Evolutionary conservation across 2,113 vertebrate species (phyloP).

Genomic region (Lepus timidus): DNA sequence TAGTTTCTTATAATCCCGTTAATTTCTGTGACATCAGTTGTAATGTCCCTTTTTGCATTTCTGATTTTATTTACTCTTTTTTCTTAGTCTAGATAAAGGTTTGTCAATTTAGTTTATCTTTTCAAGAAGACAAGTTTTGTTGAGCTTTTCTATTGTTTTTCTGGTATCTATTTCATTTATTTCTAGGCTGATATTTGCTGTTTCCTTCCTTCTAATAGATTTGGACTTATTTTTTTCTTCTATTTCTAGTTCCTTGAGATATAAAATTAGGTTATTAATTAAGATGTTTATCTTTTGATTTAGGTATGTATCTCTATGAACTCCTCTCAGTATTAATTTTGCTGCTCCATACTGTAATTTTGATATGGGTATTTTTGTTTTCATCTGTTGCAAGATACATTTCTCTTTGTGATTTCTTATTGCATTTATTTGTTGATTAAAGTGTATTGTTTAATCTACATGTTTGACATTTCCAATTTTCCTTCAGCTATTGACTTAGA

Average conservation of each 20-base stretch:
- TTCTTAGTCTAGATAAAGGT: neutral
- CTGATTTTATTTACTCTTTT: neutral
- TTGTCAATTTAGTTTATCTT: neutral
- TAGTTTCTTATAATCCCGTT: neutral
- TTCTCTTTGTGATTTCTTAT: neutral
- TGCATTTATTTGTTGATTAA: neutral
- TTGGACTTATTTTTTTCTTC: neutral
- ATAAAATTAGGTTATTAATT: neutral
- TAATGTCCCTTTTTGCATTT: neutral
- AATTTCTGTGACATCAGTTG: neutral
- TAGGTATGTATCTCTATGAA: neutral
- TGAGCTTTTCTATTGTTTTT: neutral
- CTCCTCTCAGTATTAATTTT: neutral
- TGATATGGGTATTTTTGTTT: neutral
- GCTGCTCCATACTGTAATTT: neutral
- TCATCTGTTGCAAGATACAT: neutral
- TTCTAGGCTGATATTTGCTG: neutral
- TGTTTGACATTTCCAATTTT: constrained; percentile 6
- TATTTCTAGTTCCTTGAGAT: neutral
- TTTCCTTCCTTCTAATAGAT: neutral
- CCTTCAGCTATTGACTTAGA: neutral
- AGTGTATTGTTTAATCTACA: neutral
- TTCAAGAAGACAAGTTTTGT: neutral
- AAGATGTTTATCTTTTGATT: neutral
- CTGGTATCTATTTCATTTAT: neutral